phyloP scores from a whole-genome alignment of 2,797 vertebrate genomes.

The Melanotaenia maccullochi region DNA sequence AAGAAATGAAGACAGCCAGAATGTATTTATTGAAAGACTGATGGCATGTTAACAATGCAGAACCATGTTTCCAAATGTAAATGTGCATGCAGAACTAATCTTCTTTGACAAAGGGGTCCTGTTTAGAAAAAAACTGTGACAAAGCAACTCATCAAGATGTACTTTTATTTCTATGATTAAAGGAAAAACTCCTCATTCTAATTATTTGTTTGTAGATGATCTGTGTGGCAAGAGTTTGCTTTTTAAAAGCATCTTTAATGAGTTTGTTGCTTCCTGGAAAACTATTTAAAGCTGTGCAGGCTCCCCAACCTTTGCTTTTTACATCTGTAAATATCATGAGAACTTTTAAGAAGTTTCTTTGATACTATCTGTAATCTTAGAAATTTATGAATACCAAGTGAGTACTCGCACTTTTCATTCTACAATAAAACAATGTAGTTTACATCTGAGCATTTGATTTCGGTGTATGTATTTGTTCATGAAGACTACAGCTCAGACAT shows the following conservation, averaged over 20 bases:
- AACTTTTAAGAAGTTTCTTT: neutral
- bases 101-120: neutral
- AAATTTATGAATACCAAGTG: neutral
- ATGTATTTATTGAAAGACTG: neutral
- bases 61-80: too few relatives aligned
- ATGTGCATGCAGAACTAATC: neutral
- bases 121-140: neutral
- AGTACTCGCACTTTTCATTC: neutral
- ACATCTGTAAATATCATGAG: neutral
- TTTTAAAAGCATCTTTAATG: too few relatives aligned
- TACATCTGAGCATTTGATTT: constrained; percentile 12
- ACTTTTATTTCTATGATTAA: neutral
- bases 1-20: neutral
- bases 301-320: neutral
- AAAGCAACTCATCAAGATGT: neutral
- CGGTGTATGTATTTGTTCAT: constrained; percentile 8
- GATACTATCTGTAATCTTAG: neutral
- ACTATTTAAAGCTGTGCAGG: neutral
- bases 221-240: too few relatives aligned
- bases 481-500: constrained; percentile 40
- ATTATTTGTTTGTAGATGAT: too few relatives aligned
- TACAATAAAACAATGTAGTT: neutral
- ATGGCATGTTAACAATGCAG: neutral
- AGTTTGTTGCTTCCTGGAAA: neutral
- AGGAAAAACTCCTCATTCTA: neutral